phyloP scores from a whole-genome alignment of 2,888 invertebrate genomes.

The Pediacus dermestoides region DNA sequence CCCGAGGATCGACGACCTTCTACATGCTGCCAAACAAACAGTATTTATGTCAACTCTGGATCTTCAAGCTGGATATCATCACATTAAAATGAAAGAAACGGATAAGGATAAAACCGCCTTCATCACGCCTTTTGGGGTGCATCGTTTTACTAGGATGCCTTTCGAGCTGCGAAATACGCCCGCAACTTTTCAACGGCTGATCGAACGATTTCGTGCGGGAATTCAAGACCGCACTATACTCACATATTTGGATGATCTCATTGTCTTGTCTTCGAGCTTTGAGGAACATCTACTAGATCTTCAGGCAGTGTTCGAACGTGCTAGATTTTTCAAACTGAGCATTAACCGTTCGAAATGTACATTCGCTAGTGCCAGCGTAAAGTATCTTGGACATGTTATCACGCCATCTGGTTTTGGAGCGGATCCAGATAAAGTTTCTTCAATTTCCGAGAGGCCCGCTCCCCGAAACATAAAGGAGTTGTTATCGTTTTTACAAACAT shows the following conservation, averaged over 20 bases:
- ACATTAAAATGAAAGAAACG: slow-evolving; percentile 2
- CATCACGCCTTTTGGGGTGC: slow-evolving; percentile 33
- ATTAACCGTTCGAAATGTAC: slow-evolving; percentile 12
- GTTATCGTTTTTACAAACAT: slow-evolving; percentile 26
- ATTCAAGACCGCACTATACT: slow-evolving; percentile 23
- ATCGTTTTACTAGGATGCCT: slow-evolving; percentile 24
- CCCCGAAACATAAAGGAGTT: slow-evolving; percentile 23
- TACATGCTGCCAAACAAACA: slow-evolving; percentile 17
- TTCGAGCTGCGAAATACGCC: slow-evolving; percentile 30
- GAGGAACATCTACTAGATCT: slow-evolving; percentile 26
- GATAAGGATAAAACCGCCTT: slow-evolving; percentile 20
- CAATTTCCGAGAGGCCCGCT: slow-evolving; percentile 7
- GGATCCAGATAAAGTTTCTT: slow-evolving; percentile 10
- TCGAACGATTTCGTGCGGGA: slow-evolving; percentile 25
- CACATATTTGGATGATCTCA: slow-evolving; percentile 32
- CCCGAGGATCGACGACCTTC: slow-evolving; percentile 25
- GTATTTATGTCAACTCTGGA: slow-evolving; percentile 16
- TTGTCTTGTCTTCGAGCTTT: slow-evolving; percentile 25
- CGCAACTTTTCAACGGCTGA: slow-evolving; percentile 30
- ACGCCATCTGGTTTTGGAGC: slow-evolving; percentile 7
- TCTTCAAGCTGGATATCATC: slow-evolving; percentile 11
- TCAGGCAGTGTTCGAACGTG: slow-evolving; percentile 17
- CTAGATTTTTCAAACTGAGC: slow-evolving; percentile 21
- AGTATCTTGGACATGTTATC: slow-evolving; percentile 13
- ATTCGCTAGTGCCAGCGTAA: slow-evolving; percentile 5